Evolutionary conservation across 92 coral and sea anemone species (phyloP).

Genomic region (Zoanthus sociatus): DNA sequence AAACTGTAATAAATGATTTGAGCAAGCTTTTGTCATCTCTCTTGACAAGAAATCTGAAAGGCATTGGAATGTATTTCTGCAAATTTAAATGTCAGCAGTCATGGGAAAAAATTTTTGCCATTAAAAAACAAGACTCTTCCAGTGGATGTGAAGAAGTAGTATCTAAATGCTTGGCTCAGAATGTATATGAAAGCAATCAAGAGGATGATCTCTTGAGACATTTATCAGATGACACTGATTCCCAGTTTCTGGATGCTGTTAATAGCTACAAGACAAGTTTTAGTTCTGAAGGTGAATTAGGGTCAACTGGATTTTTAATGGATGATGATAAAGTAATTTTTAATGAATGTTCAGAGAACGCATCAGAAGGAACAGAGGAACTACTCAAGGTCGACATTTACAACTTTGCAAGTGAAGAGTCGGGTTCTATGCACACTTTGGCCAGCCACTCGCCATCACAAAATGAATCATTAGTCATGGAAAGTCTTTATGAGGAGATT

Average conservation of each 20-base stretch:
- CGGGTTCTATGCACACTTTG: neutral
- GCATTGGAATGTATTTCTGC: conserved; percentile 28
- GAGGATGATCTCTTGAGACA: too few relatives aligned
- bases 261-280: too few relatives aligned
- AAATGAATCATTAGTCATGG: neutral
- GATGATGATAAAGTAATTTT: neutral
- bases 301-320: neutral
- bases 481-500: conserved; percentile 13
- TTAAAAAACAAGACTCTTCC: neutral
- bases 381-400: conserved; percentile 1
- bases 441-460: neutral
- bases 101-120: neutral
- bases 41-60: conserved; percentile 14
- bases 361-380: neutral
- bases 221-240: too few relatives aligned
- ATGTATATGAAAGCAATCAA: neutral
- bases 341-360: too few relatives aligned
- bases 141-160: neutral
- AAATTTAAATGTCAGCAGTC: neutral
- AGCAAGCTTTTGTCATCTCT: neutral
- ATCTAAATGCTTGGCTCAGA: neutral
- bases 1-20: neutral
- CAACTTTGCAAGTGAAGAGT: neutral
- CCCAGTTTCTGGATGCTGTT: too few relatives aligned
- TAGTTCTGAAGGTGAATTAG: neutral